phyloP scores from a whole-genome alignment of 92 coral and sea anemone species.

The Blastomussa wellsi region DNA sequence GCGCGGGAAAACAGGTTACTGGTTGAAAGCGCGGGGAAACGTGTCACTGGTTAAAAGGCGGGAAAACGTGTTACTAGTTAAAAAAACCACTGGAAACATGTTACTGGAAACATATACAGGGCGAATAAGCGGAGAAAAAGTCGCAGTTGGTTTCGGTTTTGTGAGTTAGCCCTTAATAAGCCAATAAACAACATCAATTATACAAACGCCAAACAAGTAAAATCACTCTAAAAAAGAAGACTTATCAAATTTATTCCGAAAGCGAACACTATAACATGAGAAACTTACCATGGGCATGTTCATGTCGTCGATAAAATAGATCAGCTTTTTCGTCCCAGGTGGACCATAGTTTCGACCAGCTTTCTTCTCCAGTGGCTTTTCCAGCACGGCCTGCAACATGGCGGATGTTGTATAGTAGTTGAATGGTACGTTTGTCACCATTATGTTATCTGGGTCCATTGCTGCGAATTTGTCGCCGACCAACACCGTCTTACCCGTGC shows the following conservation, averaged over 20 bases:
- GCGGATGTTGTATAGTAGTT: slow-evolving; percentile 99
- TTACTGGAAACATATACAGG: too few species aligned
- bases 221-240: background rate
- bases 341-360: slow-evolving; percentile 99
- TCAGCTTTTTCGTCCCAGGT: slow-evolving; percentile 92
- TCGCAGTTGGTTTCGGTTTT: too few species aligned
- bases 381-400: slow-evolving; percentile 94
- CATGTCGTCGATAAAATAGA: slow-evolving; percentile 98
- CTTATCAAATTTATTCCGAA: background rate
- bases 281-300: slow-evolving; percentile 97
- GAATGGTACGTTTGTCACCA: slow-evolving; percentile 96
- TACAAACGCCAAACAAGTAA: background rate
- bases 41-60: background rate
- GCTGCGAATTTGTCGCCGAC: slow-evolving; percentile 96
- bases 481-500: slow-evolving; percentile 97
- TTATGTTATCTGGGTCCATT: slow-evolving; percentile 87
- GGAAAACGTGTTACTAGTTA: too few species aligned
- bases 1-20: background rate
- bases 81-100: background rate
- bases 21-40: background rate
- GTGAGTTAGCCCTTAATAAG: too few species aligned
- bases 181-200: background rate
- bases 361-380: slow-evolving; percentile 97
- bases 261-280: background rate
- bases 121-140: too few species aligned